Conservation (phyloP, 2,797 vertebrate species). For the Cossypha dichroa region DNA sequence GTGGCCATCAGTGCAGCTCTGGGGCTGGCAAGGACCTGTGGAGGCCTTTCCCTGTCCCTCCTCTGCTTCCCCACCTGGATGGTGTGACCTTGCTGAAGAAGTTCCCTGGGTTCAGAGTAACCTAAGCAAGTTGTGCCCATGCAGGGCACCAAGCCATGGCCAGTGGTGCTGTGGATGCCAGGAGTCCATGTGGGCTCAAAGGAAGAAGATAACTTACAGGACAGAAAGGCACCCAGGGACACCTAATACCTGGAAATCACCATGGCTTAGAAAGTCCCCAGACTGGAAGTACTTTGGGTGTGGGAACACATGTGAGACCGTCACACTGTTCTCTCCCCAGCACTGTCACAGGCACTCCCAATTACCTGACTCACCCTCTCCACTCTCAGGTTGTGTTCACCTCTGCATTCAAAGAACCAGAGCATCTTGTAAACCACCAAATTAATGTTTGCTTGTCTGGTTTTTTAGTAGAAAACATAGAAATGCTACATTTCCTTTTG, state of each 20-base stretch:
- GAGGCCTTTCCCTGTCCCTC: neutral
- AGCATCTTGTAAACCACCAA: neutral
- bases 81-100: neutral
- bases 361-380: neutral
- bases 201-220: neutral
- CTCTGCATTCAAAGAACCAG: neutral
- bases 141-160: rapidly evolving
- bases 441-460: neutral
- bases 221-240: neutral
- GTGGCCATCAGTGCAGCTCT: rapidly evolving
- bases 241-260: neutral
- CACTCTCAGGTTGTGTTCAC: neutral
- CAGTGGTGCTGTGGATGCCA: neutral
- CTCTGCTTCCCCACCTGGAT: neutral
- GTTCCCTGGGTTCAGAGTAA: neutral
- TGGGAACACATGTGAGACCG: rapidly evolving
- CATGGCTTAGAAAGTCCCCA: neutral
- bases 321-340: too few relatives aligned
- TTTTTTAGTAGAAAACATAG: neutral
- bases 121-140: rapidly evolving
- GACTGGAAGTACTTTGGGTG: neutral
- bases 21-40: neutral
- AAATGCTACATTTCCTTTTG: neutral
- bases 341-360: neutral
- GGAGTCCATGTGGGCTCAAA: rapidly evolving